A percentile compares a stretch with the other conserved stretches of the same genome.
Evolutionary conservation across 35 echinoderm and acorn worm species (phyloP).

Genomic region (Eucidaris tribuloides): DNA sequence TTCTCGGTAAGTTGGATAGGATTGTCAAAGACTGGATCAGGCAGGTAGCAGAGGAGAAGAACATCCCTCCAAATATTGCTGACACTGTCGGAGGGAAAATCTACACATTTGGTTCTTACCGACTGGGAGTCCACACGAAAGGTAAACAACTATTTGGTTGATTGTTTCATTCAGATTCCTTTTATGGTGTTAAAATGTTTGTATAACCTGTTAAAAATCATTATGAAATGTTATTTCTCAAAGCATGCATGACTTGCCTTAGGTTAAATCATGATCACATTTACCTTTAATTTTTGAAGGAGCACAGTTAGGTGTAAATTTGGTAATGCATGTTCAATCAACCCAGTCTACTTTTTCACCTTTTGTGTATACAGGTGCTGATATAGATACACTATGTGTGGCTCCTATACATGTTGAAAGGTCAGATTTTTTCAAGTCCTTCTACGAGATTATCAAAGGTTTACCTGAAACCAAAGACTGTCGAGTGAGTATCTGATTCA

Average conservation of each 20-base stretch:
- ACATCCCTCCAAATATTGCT: conserved; percentile 85
- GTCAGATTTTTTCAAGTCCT: conserved; percentile 87
- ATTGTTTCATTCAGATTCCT: background rate
- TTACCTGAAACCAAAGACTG: conserved; percentile 84
- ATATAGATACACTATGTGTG: conserved; percentile 99
- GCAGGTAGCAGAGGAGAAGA: conserved; percentile 68
- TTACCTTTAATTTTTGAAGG: too few relatives aligned
- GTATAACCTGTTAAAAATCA: background rate
- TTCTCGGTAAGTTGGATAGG: conserved; percentile 75
- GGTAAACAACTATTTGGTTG: conserved; percentile 57
- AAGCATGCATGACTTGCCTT: too few relatives aligned
- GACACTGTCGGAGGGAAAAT: conserved; percentile 99
- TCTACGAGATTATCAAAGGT: conserved; percentile 78
- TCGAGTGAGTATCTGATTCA: conserved; percentile 58
- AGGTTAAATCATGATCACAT: too few relatives aligned
- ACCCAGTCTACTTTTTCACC: too few relatives aligned
- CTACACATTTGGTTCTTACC: conserved; percentile 99
- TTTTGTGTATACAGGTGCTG: conserved; percentile 99
- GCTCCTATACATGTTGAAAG: conserved; percentile 93
- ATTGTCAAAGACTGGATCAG: conserved; percentile 96
- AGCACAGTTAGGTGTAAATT: too few relatives aligned
- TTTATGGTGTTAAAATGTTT: background rate
- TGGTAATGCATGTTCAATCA: too few relatives aligned
- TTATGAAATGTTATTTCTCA: background rate
- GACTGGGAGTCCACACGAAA: conserved; percentile 98